Percentiles rank a stretch among this genome's conserved stretches.
These are phyloP conservation scores for Turritopsis rubra DNA, from an alignment of 30 jellyfish, hydroid and myxozoan genomes.

Conservation along the genomic window DNA sequence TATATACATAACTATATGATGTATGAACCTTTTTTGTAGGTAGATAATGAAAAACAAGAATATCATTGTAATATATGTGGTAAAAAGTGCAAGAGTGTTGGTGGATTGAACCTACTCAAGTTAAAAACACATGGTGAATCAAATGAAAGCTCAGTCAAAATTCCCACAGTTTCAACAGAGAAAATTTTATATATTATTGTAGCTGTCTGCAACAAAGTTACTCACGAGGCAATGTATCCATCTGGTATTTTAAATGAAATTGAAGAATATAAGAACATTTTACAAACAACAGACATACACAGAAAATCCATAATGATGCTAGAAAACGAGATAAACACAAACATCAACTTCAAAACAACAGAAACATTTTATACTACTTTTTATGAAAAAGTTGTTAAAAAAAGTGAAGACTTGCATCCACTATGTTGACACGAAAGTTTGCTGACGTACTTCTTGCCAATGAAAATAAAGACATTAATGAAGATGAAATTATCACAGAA, in stretches of 20 bases:
- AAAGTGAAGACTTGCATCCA: neutral
- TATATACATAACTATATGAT: neutral
- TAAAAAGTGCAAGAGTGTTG: neutral
- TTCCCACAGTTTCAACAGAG: neutral
- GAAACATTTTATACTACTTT: neutral
- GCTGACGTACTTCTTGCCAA: neutral
- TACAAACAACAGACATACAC: neutral
- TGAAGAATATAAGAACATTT: neutral
- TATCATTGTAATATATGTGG: neutral
- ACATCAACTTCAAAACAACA: neutral
- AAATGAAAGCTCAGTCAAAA: neutral
- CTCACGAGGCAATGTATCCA: neutral
- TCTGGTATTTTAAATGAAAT: neutral
- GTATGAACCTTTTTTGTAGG: neutral
- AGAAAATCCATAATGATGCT: neutral
- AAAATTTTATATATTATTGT: neutral
- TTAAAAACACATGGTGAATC: neutral
- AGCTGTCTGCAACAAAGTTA: neutral
- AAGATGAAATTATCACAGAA: neutral
- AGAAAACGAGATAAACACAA: neutral
- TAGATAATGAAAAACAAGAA: neutral
- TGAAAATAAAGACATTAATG: neutral
- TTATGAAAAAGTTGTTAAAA: neutral
- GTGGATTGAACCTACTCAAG: neutral
- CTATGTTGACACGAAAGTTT: neutral